A percentile compares a stretch with the other conserved stretches of the same genome.
Conservation (phyloP, 2,113 vertebrate species). For the Mormyrus lacerda region DNA sequence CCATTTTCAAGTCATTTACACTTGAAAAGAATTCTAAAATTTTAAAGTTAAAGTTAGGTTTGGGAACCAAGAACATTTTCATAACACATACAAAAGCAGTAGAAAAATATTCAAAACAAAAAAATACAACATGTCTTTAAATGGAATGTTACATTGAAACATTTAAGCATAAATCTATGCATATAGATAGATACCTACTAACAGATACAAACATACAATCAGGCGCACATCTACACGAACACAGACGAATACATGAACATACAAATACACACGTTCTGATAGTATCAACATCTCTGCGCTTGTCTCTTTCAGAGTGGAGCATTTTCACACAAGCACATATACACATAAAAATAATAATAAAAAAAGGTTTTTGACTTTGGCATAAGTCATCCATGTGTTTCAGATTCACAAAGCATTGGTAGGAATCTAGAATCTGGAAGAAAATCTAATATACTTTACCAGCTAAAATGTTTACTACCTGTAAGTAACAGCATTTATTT, state of each 20-base stretch:
- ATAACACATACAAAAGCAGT: constrained; percentile 49
- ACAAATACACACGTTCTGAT: background rate
- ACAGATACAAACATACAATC: constrained; percentile 1
- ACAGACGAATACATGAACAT: background rate
- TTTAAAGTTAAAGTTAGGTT: constrained; percentile 20
- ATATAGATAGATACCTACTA: background rate
- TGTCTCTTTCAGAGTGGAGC: background rate
- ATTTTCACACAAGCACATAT: constrained; percentile 18
- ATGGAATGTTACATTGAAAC: constrained; percentile 52
- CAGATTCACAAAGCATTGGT: background rate
- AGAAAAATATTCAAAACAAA: constrained; percentile 60
- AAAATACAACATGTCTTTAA: constrained; percentile 54
- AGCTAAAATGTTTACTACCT: background rate
- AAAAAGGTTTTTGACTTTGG: constrained; percentile 18
- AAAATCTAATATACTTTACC: background rate
- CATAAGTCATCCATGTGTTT: constrained; percentile 16
- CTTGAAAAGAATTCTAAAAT: constrained; percentile 26
- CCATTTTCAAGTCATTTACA: constrained; percentile 15
- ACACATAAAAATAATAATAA: constrained; percentile 3
- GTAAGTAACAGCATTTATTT: background rate
- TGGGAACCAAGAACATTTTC: constrained; percentile 23
- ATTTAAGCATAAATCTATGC: constrained; percentile 21
- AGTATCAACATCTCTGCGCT: background rate
- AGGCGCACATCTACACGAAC: background rate
- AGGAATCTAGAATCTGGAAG: background rate